Conservation (phyloP, 1,140 invertebrate genomes). For the Mylabris phalerata region DNA sequence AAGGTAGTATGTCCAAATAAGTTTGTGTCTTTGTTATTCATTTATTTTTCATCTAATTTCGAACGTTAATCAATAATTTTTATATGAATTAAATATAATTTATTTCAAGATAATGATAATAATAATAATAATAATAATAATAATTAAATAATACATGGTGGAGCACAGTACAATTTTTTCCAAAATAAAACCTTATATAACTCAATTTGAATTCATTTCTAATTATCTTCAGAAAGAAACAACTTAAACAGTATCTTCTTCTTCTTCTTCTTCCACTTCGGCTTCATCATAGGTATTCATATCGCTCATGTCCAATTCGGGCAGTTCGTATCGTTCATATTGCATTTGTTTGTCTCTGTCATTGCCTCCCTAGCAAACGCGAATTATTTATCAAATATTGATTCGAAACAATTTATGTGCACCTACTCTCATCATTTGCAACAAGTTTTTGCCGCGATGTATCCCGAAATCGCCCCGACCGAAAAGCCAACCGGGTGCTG, state of each 20-base stretch:
- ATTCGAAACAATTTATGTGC: background rate
- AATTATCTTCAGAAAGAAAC: too few relatives aligned
- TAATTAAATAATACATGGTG: too few relatives aligned
- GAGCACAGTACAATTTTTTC: too few relatives aligned
- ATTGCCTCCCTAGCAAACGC: background rate
- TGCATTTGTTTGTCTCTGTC: background rate
- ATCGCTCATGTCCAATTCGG: background rate
- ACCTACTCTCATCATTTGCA: conserved; percentile 27
- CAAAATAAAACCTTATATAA: too few relatives aligned
- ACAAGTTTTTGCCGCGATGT: conserved; percentile 25
- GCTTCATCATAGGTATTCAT: background rate
- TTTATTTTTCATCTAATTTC: too few relatives aligned
- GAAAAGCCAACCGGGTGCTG: conserved; percentile 39
- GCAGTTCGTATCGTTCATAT: background rate
- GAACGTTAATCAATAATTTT: background rate
- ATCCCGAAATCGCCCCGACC: conserved; percentile 32
- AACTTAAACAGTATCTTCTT: background rate
- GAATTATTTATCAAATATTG: too few relatives aligned
- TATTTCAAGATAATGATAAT: background rate
- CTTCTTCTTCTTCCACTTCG: background rate
- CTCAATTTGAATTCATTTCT: too few relatives aligned
- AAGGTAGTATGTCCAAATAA: background rate
- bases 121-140: too few relatives aligned
- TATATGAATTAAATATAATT: background rate
- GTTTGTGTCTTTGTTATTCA: too few relatives aligned